Evolutionary conservation across 2,888 invertebrate species (phyloP).

Genomic region (Xiphydria camelus): DNA sequence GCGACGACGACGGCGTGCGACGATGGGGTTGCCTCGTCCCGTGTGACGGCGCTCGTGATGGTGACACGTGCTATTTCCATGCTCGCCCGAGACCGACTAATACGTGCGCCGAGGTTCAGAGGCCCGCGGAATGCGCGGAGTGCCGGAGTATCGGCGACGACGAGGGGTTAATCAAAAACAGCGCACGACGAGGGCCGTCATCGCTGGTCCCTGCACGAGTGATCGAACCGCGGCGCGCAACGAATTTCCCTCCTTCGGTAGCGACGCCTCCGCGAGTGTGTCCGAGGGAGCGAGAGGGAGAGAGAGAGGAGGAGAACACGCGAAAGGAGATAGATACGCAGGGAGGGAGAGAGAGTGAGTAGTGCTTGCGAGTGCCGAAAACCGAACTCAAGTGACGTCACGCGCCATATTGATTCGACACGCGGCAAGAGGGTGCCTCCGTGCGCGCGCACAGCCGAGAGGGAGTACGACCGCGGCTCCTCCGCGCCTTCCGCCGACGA

Average conservation of each 20-base stretch:
- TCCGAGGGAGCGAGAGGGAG: no score
- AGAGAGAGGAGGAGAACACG: no score
- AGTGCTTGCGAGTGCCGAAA: not conserved
- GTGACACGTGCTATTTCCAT: conserved; percentile 42
- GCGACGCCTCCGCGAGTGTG: not conserved
- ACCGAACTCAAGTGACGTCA: conserved; percentile 33
- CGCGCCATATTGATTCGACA: conserved; percentile 37
- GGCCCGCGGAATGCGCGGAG: not conserved
- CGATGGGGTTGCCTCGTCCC: not conserved
- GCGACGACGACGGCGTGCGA: not conserved
- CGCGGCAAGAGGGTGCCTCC: conserved; percentile 2
- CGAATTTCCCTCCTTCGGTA: not conserved
- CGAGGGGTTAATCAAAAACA: conserved; percentile 11
- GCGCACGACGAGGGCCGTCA: conserved; percentile 6
- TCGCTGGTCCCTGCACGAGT: not conserved
- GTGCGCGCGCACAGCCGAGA: conserved; percentile 6
- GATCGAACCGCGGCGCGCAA: conserved; percentile 3
- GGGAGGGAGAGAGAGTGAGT: no score
- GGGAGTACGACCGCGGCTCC: no score
- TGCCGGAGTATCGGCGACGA: not conserved
- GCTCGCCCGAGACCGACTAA: conserved; percentile 43
- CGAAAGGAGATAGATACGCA: no score
- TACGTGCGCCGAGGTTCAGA: conserved; percentile 3
- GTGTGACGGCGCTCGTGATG: not conserved
- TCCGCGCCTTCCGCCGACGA: no score